Evolutionary conservation across 2,888 invertebrate genomes (phyloP), one percentile per base, ranked within the genome.

Genomic region (Drosophila yooni): DNA sequence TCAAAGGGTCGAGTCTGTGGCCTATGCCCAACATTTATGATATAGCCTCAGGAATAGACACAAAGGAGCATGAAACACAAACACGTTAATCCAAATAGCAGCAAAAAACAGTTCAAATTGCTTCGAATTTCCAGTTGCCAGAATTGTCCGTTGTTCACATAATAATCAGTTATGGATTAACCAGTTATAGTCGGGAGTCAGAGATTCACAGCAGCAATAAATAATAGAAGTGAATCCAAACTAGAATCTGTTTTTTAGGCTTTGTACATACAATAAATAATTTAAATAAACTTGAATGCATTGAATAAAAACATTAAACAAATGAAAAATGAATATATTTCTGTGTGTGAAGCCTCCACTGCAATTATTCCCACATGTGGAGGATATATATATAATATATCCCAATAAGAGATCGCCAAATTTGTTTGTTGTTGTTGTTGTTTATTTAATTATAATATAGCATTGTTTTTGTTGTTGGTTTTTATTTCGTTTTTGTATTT

Each of bases 371-470:
- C 21, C 21, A 3, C 1, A 21, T 3, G 6, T n/a, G 11, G 4
- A n/a, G 10, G n/a, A n/a, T 13, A 21, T 40, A 10, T 21, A 15
- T 21, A 13, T 13, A 13, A 46, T 46, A 21, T 13, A 46, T 13
- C 13, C 21, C 21, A 51, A 25, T 27, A 50, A 8, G 13, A 8
- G 18, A 29, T 51, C 5, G 18, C 21, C 21, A 13, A 3, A 8
- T 46, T 46, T 61, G 67, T 69, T 78, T 69, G 40, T 66, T 75
- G 15, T 69, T 74, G 13, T 69, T 76, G 43, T 72, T 70, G 69
- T 81, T 81, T 81, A 79, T 82, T 81, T 81, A 80, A 73, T 82
- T 79, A 73, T 82, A 72, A 76, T 80, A 63, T 81, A 81, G 83
- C 81, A 78, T 77, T 76, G 71, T 76, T 61, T 50, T 74, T 76